Percentiles rank a stretch among this genome's conserved stretches.
These are phyloP conservation scores for Clinocottus analis DNA, from an alignment of 2,113 vertebrate species.

Conservation along the genomic window DNA sequence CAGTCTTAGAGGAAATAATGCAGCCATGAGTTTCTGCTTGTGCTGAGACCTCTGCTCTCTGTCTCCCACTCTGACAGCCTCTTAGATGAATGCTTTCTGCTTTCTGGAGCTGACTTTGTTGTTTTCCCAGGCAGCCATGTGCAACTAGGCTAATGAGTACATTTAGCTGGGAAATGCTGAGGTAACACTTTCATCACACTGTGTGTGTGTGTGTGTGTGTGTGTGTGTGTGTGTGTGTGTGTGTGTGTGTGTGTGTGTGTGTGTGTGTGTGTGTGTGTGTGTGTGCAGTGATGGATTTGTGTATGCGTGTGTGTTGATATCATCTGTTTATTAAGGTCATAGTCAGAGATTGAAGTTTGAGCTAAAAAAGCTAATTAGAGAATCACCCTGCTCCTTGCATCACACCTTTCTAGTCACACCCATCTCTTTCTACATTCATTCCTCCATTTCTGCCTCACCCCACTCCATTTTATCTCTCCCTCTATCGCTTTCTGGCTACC, in stretches of 20 bases:
- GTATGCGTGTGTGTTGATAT: conserved; percentile 46
- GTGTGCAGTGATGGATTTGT: conserved; percentile 13
- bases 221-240: conserved; percentile 25
- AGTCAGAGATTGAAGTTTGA: conserved; percentile 73
- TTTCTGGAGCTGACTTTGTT: conserved; percentile 82
- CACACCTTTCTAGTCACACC: conserved; percentile 64
- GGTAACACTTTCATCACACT: conserved; percentile 81
- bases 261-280: conserved; percentile 28
- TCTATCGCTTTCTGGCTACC: conserved; percentile 3
- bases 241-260: conserved; percentile 6
- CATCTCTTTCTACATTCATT: conserved; percentile 31
- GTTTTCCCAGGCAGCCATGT: conserved; percentile 83
- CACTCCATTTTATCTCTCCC: background rate
- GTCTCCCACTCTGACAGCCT: conserved; percentile 75
- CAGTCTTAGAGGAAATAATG: conserved; percentile 61
- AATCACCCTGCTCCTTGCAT: conserved; percentile 70
- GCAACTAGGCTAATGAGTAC: conserved; percentile 85
- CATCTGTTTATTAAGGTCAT: conserved; percentile 82
- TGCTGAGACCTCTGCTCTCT: conserved; percentile 79
- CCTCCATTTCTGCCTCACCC: conserved; percentile 21
- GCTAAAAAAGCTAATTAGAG: conserved; percentile 74
- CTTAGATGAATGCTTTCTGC: conserved; percentile 79
- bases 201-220: conserved; percentile 28
- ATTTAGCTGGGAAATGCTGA: conserved; percentile 83
- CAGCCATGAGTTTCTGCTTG: conserved; percentile 60